Evolutionary conservation across 1,140 invertebrate species (phyloP).

Genomic region (Zaprionus africanus): DNA sequence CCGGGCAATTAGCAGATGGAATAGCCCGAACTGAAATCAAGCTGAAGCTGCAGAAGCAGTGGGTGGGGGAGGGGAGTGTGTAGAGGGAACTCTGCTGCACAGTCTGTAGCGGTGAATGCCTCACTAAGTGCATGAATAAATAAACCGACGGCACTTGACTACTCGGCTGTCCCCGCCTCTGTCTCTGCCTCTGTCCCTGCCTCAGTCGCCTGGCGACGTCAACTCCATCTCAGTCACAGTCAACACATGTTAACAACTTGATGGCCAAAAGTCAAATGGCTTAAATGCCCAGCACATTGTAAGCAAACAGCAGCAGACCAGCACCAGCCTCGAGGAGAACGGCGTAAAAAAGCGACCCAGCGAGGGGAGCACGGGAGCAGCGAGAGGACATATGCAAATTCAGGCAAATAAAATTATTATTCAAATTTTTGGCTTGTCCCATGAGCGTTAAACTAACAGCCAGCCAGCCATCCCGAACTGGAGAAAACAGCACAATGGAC

Average conservation of each 20-base stretch:
- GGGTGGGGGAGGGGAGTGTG: slow-evolving; percentile 33
- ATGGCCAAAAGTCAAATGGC: slow-evolving; percentile 80
- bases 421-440: slow-evolving; percentile 80
- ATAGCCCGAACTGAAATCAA: slow-evolving; percentile 46
- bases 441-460: slow-evolving; percentile 82
- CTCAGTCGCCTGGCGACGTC: background rate
- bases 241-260: slow-evolving; percentile 82
- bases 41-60: slow-evolving; percentile 27
- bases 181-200: slow-evolving; percentile 9
- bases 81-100: slow-evolving; percentile 48
- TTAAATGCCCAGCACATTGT: slow-evolving; percentile 76
- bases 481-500: slow-evolving; percentile 58
- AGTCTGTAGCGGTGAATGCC: slow-evolving; percentile 68
- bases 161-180: slow-evolving; percentile 22
- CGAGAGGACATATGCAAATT: slow-evolving; percentile 69
- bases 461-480: slow-evolving; percentile 4
- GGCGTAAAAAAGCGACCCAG: slow-evolving; percentile 1
- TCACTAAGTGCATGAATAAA: slow-evolving; percentile 82
- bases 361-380: background rate
- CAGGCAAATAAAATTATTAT: slow-evolving; percentile 81
- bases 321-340: slow-evolving; percentile 6
- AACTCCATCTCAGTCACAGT: slow-evolving; percentile 33
- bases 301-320: slow-evolving; percentile 59
- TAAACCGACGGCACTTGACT: slow-evolving; percentile 74
- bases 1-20: slow-evolving; percentile 67